A percentile compares a stretch with the other conserved stretches of the same genome.
Conservation (phyloP, 2,888 invertebrate species). For the Kryphioiulus occultus region DNA sequence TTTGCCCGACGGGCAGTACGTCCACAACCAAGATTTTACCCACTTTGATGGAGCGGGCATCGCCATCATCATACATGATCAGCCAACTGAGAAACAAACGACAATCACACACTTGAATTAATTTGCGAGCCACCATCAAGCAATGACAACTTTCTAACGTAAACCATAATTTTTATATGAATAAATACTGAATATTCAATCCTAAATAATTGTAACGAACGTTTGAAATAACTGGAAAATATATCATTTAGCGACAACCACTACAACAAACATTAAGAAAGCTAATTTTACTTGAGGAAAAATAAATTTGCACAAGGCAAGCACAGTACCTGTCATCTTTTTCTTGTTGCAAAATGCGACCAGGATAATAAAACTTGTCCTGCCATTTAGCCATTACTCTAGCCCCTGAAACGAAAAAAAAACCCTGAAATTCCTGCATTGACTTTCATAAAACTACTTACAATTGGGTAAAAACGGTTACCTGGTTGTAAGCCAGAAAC, state of each 20-base stretch:
- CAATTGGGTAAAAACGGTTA: background rate
- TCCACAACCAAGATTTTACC: constrained; percentile 42
- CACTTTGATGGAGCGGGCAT: constrained; percentile 42
- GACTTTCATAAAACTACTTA: background rate
- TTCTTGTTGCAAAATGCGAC: constrained; percentile 41
- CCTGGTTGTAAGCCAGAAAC: background rate
- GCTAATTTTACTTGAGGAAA: too few species aligned
- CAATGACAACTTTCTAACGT: too few species aligned
- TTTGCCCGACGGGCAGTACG: constrained; percentile 44
- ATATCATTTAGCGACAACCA: too few species aligned
- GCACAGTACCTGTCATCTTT: constrained; percentile 37
- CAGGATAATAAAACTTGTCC: constrained; percentile 51
- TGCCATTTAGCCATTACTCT: constrained; percentile 49
- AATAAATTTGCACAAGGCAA: background rate
- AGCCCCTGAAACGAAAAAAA: background rate
- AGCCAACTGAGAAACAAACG: background rate
- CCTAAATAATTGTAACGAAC: too few species aligned
- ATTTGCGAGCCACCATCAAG: background rate
- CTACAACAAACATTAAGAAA: too few species aligned
- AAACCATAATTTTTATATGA: too few species aligned
- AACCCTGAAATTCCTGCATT: background rate
- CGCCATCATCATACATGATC: constrained; percentile 46
- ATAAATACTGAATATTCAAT: too few species aligned
- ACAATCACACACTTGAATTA: background rate
- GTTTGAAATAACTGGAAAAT: too few species aligned